Evolutionary conservation across 2,797 vertebrate genomes (phyloP), one percentile per base, ranked within the genome.

Genomic region (Discoglossus pictus): DNA sequence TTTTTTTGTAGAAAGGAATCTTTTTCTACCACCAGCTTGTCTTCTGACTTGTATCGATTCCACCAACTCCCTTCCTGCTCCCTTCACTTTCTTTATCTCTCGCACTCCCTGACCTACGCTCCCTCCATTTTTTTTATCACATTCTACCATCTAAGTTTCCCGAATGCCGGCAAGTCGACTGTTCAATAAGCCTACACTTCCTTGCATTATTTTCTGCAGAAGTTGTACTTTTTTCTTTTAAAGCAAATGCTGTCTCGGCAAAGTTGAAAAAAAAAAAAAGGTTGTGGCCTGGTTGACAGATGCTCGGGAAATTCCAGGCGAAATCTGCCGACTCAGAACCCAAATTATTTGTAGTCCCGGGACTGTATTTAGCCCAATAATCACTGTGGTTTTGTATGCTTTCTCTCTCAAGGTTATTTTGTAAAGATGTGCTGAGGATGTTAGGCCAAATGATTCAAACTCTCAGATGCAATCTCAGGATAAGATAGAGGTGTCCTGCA

Each of bases 251-350:
- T 79, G 72, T 70, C 55, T 1, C 16, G 0, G 74, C 2, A 6
- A 53, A 48, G 70, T 52, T 58, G 3, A 24, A 73, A 70, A 76
- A 18, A 36, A 38, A 40, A 52, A 56, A 62, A 83, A 78, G 56
- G 73, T 78, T 61, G 61, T 75, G 73, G 71, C 75, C 31, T 40
- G 25, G 5, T 77, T 82, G 73, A 75, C 75, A 75, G 71, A 81
- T 78, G 74, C 72, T 84, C 83, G 75, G 81, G 81, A 82, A 85
- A 84, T 81, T 84, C 78, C 46, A 74, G 69, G 56, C 18, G 9
- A 81, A 83, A 78, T 68, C 53, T 80, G 80, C 78, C 72, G 81
- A 84, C 74, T 83, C 80, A 83, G 74, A 70, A 67, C 68, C 52
- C 0, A 0, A 78, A 77, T 81, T 78, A 77, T 83, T 86, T 82